Evolutionary conservation across 2,888 invertebrate genomes (phyloP).

Genomic region (Plagodis dolabraria): DNA sequence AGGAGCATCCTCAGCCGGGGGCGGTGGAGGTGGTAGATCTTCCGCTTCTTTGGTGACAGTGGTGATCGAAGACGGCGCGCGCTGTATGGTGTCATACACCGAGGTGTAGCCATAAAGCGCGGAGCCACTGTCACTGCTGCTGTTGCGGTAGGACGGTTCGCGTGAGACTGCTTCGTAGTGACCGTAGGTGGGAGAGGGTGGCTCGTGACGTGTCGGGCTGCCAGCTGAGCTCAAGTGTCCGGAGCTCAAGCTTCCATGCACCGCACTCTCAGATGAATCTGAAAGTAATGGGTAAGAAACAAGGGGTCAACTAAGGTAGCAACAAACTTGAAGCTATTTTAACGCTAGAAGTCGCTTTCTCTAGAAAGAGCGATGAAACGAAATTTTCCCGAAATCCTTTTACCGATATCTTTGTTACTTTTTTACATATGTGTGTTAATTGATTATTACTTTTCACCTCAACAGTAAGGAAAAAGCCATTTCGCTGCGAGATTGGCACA

Average conservation of each 20-base stretch:
- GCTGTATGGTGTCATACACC: constrained; percentile 76
- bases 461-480: no score
- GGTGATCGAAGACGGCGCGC: constrained; percentile 84
- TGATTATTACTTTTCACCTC: no score
- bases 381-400: no score
- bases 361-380: no score
- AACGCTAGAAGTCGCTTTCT: no score
- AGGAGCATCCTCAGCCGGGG: constrained; percentile 85
- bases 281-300: constrained; percentile 20
- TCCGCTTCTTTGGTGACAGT: constrained; percentile 59
- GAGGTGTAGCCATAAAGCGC: constrained; percentile 75
- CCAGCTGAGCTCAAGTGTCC: constrained; percentile 47
- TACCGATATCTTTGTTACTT: no score
- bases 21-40: constrained; percentile 88
- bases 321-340: no score
- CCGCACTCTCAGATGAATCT: constrained; percentile 58
- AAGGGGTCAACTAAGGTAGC: no score
- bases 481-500: no score
- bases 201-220: constrained; percentile 56
- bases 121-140: constrained; percentile 61
- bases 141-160: constrained; percentile 59
- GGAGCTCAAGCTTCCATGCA: constrained; percentile 50
- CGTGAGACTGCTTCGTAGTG: constrained; percentile 67
- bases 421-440: no score
- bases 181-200: constrained; percentile 60